Evolutionary conservation across 1,140 invertebrate species (phyloP).

Genomic region (Thalassaphorura encarpata): DNA sequence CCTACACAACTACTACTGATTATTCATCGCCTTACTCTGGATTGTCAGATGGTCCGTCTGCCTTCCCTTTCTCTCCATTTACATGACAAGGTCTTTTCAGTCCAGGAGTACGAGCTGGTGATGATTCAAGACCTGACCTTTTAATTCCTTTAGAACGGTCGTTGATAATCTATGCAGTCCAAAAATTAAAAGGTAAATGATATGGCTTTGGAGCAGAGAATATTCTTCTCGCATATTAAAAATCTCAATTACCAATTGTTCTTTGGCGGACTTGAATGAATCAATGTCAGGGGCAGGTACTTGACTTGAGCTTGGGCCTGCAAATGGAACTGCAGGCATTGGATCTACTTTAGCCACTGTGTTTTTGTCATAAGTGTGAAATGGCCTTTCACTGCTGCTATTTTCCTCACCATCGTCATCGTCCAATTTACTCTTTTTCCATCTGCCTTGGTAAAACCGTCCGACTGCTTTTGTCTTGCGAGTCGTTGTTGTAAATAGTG

Average conservation of each 20-base stretch:
- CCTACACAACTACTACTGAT: background rate
- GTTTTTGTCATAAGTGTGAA: no score
- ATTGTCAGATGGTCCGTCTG: slow-evolving; percentile 18
- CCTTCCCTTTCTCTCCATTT: background rate
- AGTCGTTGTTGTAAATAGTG: no score
- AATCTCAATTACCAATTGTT: slow-evolving; percentile 18
- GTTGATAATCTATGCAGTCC: slow-evolving; percentile 21
- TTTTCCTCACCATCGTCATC: no score
- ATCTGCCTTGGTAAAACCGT: no score
- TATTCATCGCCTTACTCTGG: slow-evolving; percentile 21
- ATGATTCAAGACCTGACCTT: background rate
- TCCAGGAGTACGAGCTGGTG: slow-evolving; percentile 11
- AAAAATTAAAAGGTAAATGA: background rate
- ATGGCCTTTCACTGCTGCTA: no score
- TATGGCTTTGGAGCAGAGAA: background rate
- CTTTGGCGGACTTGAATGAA: slow-evolving; percentile 9
- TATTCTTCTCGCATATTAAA: no score
- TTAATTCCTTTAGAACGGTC: slow-evolving; percentile 27
- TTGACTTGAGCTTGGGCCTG: no score
- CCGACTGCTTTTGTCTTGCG: no score
- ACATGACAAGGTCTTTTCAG: background rate
- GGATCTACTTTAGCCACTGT: no score
- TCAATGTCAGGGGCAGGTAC: no score
- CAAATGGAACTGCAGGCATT: no score
- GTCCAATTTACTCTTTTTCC: no score